Percentiles rank a stretch among this genome's conserved stretches.
Evolutionary conservation across 2,888 invertebrate species (phyloP).

Genomic region (Epinotia demarniana): DNA sequence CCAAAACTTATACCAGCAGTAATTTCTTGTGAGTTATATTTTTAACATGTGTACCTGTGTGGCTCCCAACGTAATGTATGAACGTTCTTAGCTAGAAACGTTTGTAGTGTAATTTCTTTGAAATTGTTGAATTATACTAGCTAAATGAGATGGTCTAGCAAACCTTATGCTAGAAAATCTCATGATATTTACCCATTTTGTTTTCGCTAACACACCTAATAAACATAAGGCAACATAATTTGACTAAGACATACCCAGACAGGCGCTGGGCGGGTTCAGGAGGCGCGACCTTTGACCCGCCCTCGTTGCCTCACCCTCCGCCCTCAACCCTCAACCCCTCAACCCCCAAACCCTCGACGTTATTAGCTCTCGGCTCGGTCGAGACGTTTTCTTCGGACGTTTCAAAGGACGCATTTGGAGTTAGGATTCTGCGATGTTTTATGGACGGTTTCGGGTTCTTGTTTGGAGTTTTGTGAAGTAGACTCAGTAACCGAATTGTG

Average conservation of each 20-base stretch:
- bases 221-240: conserved; percentile 26
- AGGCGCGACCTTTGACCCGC: conserved; percentile 75
- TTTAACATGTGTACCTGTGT: no score
- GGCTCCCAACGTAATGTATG: no score
- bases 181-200: background rate
- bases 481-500: background rate
- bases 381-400: conserved; percentile 22
- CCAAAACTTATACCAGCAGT: background rate
- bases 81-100: no score
- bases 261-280: conserved; percentile 62
- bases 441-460: background rate
- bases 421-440: background rate
- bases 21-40: background rate
- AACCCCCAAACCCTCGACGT: conserved; percentile 31
- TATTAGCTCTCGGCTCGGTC: conserved; percentile 38
- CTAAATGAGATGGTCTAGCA: no score
- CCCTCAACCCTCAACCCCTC: conserved; percentile 46
- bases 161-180: background rate
- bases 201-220: background rate
- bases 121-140: no score
- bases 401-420: conserved; percentile 6
- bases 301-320: conserved; percentile 61
- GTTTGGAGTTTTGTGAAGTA: background rate
- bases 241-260: conserved; percentile 29
- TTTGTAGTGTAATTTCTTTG: no score